Conservation (phyloP, 2,888 invertebrate species). For the Dryomyza anilis region DNA sequence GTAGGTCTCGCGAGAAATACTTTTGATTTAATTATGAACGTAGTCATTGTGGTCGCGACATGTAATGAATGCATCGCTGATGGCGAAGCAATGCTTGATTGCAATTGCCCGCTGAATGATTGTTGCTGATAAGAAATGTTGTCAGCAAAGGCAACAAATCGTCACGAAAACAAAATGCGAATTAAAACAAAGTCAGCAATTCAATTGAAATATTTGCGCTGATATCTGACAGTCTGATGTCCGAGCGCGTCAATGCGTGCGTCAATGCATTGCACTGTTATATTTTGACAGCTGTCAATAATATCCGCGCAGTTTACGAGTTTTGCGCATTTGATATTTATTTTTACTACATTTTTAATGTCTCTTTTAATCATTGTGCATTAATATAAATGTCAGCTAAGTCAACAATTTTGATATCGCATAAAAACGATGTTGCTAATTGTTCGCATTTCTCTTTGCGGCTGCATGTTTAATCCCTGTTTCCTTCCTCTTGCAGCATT, state of each 20-base stretch:
- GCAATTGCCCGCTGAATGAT: slow-evolving; percentile 18
- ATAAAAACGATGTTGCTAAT: no score
- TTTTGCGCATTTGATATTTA: no score
- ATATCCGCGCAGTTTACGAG: not conserved
- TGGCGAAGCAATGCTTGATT: slow-evolving; percentile 18
- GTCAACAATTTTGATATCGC: no score
- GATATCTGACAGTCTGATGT: not conserved
- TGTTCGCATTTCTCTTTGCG: no score
- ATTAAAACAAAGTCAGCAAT: not conserved
- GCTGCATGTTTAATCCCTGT: no score
- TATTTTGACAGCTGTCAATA: slow-evolving; percentile 1
- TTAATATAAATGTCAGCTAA: no score
- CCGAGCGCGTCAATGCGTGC: not conserved
- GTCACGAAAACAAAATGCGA: not conserved
- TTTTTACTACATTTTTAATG: not conserved
- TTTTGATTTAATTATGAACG: slow-evolving; percentile 22
- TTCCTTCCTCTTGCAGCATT: no score
- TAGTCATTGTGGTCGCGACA: not conserved
- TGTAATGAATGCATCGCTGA: not conserved
- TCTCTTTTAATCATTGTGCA: no score
- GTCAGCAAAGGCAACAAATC: not conserved
- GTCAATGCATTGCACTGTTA: no score
- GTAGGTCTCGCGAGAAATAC: not conserved
- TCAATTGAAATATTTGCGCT: slow-evolving; percentile 1
- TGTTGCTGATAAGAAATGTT: slow-evolving; percentile 7